These are phyloP conservation scores for Pandemis cinnamomeana DNA, from an alignment of 2,888 invertebrate genomes.

Conservation along the genomic window DNA sequence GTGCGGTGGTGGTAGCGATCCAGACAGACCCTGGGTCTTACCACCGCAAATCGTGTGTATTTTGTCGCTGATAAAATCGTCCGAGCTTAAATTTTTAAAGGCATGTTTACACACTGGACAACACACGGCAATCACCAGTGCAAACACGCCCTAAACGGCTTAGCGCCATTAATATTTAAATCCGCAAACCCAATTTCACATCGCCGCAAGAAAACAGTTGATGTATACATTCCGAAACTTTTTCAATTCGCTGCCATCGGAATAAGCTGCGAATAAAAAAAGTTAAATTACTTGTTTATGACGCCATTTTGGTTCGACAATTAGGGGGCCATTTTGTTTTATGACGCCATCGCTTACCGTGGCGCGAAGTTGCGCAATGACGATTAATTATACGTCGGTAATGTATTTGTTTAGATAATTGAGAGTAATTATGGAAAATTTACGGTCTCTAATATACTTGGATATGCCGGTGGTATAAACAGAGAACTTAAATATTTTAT, in stretches of 20 bases:
- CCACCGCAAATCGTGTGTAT: too few species aligned
- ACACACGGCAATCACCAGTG: background rate
- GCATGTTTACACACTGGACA: background rate
- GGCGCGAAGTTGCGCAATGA: conserved; percentile 20
- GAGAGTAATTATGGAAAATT: conserved; percentile 8
- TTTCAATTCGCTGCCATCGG: background rate
- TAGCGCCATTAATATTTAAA: conserved; percentile 10
- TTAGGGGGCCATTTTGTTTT: conserved; percentile 31
- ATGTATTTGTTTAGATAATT: conserved; percentile 10
- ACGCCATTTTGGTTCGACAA: conserved; percentile 34
- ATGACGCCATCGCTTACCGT: conserved; percentile 26
- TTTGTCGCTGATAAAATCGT: background rate
- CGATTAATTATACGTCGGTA: conserved; percentile 23
- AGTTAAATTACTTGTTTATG: conserved; percentile 37
- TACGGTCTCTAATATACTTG: too few species aligned
- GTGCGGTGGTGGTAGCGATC: too few species aligned
- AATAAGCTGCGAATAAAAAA: conserved; percentile 20
- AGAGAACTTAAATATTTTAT: too few species aligned
- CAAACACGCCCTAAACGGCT: conserved; percentile 2
- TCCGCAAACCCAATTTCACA: conserved; percentile 3
- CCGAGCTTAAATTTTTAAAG: background rate
- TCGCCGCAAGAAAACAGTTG: conserved; percentile 6
- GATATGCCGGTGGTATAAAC: too few species aligned
- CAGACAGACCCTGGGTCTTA: too few species aligned
- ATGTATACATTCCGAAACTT: conserved; percentile 2